phyloP scores from a whole-genome alignment of 2,797 vertebrate species.

The Macrochelys suwanniensis region DNA sequence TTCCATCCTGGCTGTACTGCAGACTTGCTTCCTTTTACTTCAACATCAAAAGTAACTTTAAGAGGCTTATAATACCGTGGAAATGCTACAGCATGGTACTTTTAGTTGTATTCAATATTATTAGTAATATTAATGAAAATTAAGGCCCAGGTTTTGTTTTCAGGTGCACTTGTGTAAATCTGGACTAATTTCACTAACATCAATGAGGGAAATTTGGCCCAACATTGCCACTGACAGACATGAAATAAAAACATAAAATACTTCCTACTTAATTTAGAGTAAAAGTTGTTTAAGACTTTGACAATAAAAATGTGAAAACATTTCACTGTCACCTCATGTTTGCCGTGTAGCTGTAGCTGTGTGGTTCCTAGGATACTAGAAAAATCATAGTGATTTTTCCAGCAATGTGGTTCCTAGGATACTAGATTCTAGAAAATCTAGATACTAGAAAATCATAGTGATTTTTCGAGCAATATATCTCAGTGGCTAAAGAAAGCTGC shows the following conservation, averaged over 20 bases:
- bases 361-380: background rate
- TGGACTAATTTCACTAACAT: slow-evolving; percentile 61
- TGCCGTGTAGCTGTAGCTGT: background rate
- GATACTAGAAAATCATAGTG: background rate
- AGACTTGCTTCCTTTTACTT: slow-evolving; percentile 32
- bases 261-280: slow-evolving; percentile 28
- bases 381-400: no score
- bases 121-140: slow-evolving; percentile 58
- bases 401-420: background rate
- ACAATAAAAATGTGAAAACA: slow-evolving; percentile 24
- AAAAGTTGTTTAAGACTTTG: slow-evolving; percentile 35
- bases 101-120: slow-evolving; percentile 52
- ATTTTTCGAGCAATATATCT: background rate
- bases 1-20: slow-evolving; percentile 46
- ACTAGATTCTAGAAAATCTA: background rate
- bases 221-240: slow-evolving; percentile 34
- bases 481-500: background rate
- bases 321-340: background rate
- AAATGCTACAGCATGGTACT: slow-evolving; percentile 68
- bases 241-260: slow-evolving; percentile 10
- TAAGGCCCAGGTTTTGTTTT: slow-evolving; percentile 58
- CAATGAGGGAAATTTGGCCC: slow-evolving; percentile 50
- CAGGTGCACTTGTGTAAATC: slow-evolving; percentile 61
- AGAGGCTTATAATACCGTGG: slow-evolving; percentile 60
- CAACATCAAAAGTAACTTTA: slow-evolving; percentile 51